Evolutionary conservation across 2,797 vertebrate genomes (phyloP).

Genomic region (Hozukius guyotensis): DNA sequence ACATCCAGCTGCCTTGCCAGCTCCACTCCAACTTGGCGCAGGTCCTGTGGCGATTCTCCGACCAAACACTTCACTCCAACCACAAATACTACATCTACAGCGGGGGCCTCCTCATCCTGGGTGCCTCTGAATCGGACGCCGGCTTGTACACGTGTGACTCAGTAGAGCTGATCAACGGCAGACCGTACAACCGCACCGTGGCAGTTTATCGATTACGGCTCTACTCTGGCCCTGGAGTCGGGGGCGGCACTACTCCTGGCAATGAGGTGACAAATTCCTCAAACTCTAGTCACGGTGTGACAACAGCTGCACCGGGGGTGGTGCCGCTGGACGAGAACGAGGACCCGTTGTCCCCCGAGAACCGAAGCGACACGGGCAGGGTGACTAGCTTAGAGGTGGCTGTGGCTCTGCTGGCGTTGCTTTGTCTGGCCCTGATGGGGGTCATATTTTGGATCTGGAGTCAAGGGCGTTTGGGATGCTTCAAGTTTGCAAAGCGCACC

Average conservation of each 20-base stretch:
- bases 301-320: background rate
- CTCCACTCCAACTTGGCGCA: conserved; percentile 80
- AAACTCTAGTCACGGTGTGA: background rate
- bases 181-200: conserved; percentile 56
- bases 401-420: conserved; percentile 67
- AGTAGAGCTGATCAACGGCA: conserved; percentile 67
- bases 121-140: conserved; percentile 37
- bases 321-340: rapidly evolving
- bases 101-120: conserved; percentile 75
- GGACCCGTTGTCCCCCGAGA: conserved; percentile 13
- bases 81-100: conserved; percentile 75
- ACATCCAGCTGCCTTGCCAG: conserved; percentile 72
- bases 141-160: conserved; percentile 80
- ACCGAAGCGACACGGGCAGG: conserved; percentile 4
- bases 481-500: conserved; percentile 7
- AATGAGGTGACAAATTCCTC: conserved; percentile 32
- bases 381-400: conserved; percentile 67
- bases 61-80: conserved; percentile 63
- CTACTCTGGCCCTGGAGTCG: background rate
- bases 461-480: conserved; percentile 44
- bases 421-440: conserved; percentile 66
- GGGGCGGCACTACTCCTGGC: conserved; percentile 11
- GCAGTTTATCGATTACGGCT: conserved; percentile 69
- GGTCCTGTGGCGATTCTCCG: conserved; percentile 74
- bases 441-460: conserved; percentile 72